Conservation (phyloP, 2,888 invertebrate genomes). For the Corbicula japonica region DNA sequence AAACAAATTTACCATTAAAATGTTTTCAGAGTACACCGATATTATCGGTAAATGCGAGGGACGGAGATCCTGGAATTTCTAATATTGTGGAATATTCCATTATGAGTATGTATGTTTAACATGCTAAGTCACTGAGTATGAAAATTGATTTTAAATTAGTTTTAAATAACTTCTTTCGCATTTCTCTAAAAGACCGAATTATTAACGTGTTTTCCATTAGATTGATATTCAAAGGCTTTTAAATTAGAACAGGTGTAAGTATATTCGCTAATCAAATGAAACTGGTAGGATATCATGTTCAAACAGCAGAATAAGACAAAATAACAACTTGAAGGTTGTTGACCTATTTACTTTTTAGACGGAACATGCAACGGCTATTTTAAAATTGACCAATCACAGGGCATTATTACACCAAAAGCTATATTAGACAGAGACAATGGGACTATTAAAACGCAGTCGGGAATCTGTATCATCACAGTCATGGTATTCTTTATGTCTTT, state of each 20-base stretch:
- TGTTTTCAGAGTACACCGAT: slow-evolving; percentile 38
- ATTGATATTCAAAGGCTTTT: too few relatives aligned
- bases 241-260: too few relatives aligned
- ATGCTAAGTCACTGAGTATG: background rate
- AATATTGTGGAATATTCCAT: slow-evolving; percentile 61
- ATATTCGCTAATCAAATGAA: too few relatives aligned
- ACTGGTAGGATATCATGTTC: too few relatives aligned
- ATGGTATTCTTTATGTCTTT: background rate
- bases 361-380: background rate
- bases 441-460: background rate
- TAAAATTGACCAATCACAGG: background rate
- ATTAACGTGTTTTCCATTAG: too few relatives aligned
- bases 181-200: too few relatives aligned
- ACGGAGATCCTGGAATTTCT: slow-evolving; percentile 91
- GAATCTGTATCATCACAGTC: slow-evolving; percentile 13
- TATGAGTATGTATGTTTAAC: background rate
- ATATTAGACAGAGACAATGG: slow-evolving; percentile 21
- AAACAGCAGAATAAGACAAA: too few relatives aligned
- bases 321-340: background rate
- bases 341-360: background rate
- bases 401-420: background rate
- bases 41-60: slow-evolving; percentile 90
- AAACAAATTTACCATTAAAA: too few relatives aligned
- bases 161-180: too few relatives aligned
- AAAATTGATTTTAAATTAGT: too few relatives aligned